phyloP scores from a whole-genome alignment of 2,888 invertebrate species.

The Cosmorhoe ocellata region DNA sequence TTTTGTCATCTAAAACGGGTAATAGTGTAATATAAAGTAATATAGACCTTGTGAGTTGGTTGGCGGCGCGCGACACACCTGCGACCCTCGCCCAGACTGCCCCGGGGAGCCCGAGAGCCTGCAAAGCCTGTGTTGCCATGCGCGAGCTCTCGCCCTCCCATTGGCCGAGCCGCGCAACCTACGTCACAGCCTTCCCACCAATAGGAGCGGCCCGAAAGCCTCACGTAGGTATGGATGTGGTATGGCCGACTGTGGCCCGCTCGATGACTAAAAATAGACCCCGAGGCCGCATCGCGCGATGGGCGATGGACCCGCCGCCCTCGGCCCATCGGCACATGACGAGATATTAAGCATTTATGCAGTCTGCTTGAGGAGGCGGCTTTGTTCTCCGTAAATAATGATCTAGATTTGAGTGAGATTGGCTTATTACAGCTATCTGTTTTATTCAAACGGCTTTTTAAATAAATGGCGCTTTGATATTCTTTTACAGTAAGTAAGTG shows the following conservation, averaged over 20 bases:
- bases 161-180: constrained; percentile 65
- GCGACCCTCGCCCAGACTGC: constrained; percentile 76
- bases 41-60: constrained; percentile 67
- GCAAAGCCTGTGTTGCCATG: constrained; percentile 63
- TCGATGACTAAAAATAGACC: constrained; percentile 77
- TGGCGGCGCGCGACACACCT: constrained; percentile 75
- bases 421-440: no score
- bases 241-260: constrained; percentile 54
- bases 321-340: neutral
- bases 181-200: constrained; percentile 68
- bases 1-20: constrained; percentile 26
- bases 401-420: neutral
- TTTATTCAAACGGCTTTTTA: neutral
- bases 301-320: constrained; percentile 37
- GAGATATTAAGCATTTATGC: constrained; percentile 21
- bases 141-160: constrained; percentile 50
- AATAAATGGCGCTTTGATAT: no score
- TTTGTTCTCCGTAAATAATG: constrained; percentile 3
- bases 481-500: no score
- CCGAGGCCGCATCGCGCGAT: constrained; percentile 30
- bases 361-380: constrained; percentile 3
- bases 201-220: constrained; percentile 65
- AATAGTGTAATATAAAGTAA: constrained; percentile 39
- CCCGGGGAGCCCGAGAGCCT: constrained; percentile 48
- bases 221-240: constrained; percentile 73